A percentile compares a stretch with the other conserved stretches of the same genome.
phyloP scores from a whole-genome alignment of 2,888 invertebrate genomes.

The Scrobipalpa costella region DNA sequence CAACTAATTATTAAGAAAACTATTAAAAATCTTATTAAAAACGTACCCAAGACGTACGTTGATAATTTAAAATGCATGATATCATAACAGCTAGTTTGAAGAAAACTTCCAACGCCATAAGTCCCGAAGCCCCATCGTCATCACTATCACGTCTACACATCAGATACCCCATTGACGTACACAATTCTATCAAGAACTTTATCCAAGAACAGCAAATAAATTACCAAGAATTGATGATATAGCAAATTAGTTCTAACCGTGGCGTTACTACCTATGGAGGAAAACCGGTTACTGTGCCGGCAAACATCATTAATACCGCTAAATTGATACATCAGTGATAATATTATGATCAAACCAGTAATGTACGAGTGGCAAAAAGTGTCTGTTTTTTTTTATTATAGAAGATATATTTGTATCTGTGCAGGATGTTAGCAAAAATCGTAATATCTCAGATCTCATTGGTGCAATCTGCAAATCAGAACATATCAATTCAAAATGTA shows the following conservation, averaged over 20 bases:
- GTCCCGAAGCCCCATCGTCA: background rate
- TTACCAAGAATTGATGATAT: constrained; percentile 21
- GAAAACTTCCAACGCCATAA: background rate
- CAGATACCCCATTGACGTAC: background rate
- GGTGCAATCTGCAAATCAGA: too few relatives aligned
- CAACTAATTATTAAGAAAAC: too few relatives aligned
- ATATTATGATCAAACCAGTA: too few relatives aligned
- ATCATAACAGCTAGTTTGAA: background rate
- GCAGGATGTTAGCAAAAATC: too few relatives aligned
- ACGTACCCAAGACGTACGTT: too few relatives aligned
- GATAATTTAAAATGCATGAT: background rate
- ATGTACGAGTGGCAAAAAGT: too few relatives aligned
- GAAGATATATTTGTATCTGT: too few relatives aligned
- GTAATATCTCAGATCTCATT: too few relatives aligned
- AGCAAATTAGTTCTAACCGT: constrained; percentile 14
- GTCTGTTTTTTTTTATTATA: too few relatives aligned
- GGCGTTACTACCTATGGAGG: background rate
- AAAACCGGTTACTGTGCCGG: constrained; percentile 16
- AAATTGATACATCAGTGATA: constrained; percentile 2
- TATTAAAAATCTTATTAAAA: too few relatives aligned
- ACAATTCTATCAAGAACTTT: background rate
- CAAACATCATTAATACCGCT: background rate
- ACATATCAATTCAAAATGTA: too few relatives aligned
- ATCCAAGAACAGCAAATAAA: constrained; percentile 15
- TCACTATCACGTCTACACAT: background rate